Conservation (phyloP, 2,888 invertebrate genomes). For the Ectemnius continuus region DNA sequence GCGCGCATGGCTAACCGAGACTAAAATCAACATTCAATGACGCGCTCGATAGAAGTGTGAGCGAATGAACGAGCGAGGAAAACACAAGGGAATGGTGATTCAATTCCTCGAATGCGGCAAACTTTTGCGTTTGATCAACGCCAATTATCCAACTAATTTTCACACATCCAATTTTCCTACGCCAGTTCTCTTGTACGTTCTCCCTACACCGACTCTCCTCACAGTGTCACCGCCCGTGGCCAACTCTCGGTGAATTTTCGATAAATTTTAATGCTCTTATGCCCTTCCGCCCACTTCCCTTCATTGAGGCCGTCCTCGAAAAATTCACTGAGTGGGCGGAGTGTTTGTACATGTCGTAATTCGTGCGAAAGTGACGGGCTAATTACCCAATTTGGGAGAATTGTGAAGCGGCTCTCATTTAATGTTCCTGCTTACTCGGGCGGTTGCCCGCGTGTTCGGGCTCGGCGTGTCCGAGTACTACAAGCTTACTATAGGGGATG, state of each 20-base stretch:
- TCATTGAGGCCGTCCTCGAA: background rate
- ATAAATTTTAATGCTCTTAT: background rate
- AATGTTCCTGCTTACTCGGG: background rate
- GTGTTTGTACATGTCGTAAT: background rate
- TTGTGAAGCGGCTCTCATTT: background rate
- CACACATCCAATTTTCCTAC: conserved; percentile 15
- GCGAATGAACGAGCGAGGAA: too few species aligned
- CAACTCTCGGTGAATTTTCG: background rate
- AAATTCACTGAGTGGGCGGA: too few species aligned
- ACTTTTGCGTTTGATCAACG: conserved; percentile 25
- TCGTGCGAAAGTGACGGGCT: background rate
- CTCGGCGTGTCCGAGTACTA: background rate
- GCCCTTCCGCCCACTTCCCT: background rate
- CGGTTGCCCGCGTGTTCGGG: too few species aligned
- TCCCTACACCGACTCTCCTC: background rate
- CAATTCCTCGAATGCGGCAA: conserved; percentile 45
- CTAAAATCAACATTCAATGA: conserved; percentile 60
- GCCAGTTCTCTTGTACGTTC: background rate
- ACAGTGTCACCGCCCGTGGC: background rate
- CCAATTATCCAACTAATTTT: conserved; percentile 36
- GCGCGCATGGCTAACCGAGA: conserved; percentile 17
- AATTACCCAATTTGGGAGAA: conserved; percentile 2
- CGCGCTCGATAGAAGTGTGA: conserved; percentile 7
- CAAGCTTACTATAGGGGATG: background rate
- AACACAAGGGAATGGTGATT: conserved; percentile 33